These are phyloP conservation scores for Vannuccia rotundouncinata DNA, from an alignment of 2,888 invertebrate genomes.

Conservation along the genomic window DNA sequence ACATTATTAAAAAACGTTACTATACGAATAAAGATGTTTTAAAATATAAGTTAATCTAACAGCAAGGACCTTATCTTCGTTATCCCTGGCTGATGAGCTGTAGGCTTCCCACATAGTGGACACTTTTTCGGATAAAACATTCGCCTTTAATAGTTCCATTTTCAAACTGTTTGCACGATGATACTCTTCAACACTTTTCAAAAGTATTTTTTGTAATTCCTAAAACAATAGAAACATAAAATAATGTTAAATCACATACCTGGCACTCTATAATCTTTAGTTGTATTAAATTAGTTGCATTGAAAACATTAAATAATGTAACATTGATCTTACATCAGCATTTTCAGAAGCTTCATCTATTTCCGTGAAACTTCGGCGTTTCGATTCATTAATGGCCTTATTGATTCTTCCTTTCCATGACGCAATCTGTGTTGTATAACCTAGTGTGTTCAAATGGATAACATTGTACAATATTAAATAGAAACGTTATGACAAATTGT, in stretches of 20 bases:
- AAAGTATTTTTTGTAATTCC: background rate
- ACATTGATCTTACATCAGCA: background rate
- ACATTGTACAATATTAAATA: background rate
- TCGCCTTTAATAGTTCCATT: background rate
- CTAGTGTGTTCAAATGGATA: background rate
- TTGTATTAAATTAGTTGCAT: background rate
- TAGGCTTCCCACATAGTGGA: background rate
- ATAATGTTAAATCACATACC: too few species aligned
- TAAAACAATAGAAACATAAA: background rate
- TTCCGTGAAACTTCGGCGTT: background rate
- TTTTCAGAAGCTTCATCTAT: background rate
- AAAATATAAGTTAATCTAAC: too few species aligned
- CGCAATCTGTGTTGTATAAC: background rate
- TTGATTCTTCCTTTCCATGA: background rate
- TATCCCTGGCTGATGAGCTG: background rate
- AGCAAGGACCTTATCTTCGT: slow-evolving; percentile 8
- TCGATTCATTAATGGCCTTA: background rate
- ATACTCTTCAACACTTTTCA: background rate
- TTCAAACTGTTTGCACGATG: background rate
- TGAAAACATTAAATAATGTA: background rate
- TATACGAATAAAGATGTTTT: too few species aligned
- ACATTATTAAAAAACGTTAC: too few species aligned
- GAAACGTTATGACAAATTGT: background rate
- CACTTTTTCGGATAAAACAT: background rate
- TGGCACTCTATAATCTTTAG: too few species aligned